Conservation (phyloP, 2,113 vertebrate genomes). For the Poecile atricapillus region DNA sequence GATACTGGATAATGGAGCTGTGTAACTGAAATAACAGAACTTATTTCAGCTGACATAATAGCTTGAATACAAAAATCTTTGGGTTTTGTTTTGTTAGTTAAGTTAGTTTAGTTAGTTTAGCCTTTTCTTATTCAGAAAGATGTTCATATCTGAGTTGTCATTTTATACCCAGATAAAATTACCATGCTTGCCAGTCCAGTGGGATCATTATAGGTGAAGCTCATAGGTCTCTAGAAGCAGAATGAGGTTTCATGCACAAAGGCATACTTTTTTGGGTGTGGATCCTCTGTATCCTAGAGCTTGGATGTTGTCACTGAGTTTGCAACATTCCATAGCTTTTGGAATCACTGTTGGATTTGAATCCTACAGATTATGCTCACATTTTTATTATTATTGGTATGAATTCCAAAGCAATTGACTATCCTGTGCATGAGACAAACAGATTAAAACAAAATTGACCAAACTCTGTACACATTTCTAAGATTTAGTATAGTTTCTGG, state of each 20-base stretch:
- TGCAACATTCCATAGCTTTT: background rate
- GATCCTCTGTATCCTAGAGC: background rate
- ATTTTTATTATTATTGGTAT: background rate
- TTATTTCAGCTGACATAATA: background rate
- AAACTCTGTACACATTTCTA: background rate
- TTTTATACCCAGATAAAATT: background rate
- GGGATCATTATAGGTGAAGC: background rate
- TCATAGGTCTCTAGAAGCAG: background rate
- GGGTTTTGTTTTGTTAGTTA: background rate
- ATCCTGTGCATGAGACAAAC: background rate
- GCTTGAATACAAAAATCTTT: background rate
- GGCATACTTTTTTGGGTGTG: background rate
- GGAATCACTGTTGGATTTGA: background rate
- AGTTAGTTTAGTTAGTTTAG: background rate
- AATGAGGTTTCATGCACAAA: background rate
- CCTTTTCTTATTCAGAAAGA: background rate
- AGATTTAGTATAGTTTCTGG: background rate
- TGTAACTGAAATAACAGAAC: background rate
- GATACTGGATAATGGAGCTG: background rate
- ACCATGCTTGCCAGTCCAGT: background rate
- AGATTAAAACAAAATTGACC: background rate
- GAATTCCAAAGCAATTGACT: background rate
- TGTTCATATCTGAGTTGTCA: background rate
- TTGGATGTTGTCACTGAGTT: background rate
- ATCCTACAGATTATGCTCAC: background rate